Evolutionary conservation across 2,113 vertebrate genomes (phyloP).

Genomic region (Crypturellus undulatus): DNA sequence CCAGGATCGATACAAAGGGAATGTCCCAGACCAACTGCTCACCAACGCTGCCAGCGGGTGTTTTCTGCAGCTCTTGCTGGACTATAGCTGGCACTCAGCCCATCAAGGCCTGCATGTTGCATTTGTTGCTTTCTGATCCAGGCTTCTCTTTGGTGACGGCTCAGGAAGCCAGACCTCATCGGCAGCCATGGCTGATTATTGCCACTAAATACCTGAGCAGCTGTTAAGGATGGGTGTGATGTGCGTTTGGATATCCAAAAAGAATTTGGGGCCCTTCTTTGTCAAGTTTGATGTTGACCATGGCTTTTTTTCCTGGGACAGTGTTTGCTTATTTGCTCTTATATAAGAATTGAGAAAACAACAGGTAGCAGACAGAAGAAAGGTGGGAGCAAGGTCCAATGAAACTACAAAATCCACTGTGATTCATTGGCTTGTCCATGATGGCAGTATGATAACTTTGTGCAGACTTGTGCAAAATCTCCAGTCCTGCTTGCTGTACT

Average conservation of each 20-base stretch:
- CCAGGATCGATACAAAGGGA: not conserved
- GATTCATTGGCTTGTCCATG: not conserved
- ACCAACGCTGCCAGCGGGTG: not conserved
- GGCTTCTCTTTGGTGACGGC: not conserved
- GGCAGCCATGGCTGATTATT: not conserved
- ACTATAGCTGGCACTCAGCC: not conserved
- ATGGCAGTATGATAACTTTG: not conserved
- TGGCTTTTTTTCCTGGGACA: not conserved
- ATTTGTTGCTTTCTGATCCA: not conserved
- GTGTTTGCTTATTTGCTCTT: not conserved
- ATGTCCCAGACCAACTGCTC: not conserved
- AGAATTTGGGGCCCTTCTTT: not conserved
- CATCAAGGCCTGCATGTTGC: not conserved
- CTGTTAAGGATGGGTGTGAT: not conserved
- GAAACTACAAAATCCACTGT: not conserved
- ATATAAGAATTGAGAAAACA: slow-evolving; percentile 1
- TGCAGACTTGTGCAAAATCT: not conserved
- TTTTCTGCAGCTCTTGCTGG: not conserved
- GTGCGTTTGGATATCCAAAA: not conserved
- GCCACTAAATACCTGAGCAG: slow-evolving; percentile 15
- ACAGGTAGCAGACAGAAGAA: not conserved
- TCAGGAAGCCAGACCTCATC: not conserved
- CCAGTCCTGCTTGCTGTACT: not conserved
- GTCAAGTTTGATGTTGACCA: not conserved
- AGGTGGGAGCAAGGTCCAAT: not conserved